Conservation (phyloP, 2,797 vertebrate genomes). For the Todus mexicanus region DNA sequence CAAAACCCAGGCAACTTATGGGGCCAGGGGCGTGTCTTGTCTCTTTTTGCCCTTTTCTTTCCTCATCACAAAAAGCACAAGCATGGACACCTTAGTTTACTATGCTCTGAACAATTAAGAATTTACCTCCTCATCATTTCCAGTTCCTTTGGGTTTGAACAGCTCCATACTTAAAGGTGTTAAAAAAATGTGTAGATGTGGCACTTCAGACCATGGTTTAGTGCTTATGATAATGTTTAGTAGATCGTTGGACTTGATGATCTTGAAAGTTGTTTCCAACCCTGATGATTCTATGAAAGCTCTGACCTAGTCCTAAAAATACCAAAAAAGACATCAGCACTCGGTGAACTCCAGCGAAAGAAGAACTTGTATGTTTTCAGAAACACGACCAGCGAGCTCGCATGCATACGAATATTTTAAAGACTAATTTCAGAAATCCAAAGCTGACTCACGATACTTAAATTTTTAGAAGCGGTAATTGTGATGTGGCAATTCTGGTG, state of each 20-base stretch:
- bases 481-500: neutral
- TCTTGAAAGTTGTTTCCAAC: no score
- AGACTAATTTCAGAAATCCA: neutral
- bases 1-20: neutral
- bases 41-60: neutral
- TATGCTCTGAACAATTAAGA: neutral
- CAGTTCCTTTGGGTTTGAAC: neutral
- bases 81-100: neutral
- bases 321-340: neutral
- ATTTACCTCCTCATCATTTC: neutral
- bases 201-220: no score
- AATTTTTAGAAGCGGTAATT: neutral
- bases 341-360: neutral
- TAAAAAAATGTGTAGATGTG: no score
- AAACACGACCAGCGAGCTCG: neutral
- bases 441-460: neutral
- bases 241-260: no score
- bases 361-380: neutral
- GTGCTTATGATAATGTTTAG: no score
- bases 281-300: no score
- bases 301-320: neutral
- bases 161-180: no score
- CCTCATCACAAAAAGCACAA: neutral
- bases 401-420: neutral
- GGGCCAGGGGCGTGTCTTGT: rapidly evolving